Conservation (phyloP, 2,113 vertebrate species). For the Cynopterus brachyotis region DNA sequence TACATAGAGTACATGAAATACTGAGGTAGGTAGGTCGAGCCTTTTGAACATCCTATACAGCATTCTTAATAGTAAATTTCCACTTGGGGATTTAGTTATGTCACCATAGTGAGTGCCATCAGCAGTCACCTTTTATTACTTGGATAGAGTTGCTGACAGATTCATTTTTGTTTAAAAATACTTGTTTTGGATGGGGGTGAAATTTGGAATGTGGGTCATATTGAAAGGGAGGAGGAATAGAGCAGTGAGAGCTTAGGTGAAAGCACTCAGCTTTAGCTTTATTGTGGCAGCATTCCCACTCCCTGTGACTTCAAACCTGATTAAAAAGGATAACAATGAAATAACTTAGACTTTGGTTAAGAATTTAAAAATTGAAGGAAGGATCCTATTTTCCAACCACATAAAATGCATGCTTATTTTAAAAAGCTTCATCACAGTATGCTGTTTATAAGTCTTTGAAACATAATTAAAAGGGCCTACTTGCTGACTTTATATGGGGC, state of each 20-base stretch:
- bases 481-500: neutral
- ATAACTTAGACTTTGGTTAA: neutral
- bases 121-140: neutral
- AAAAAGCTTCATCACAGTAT: neutral
- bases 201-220: neutral
- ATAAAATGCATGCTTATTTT: neutral
- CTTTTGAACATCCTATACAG: neutral
- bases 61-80: neutral
- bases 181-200: neutral
- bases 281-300: neutral
- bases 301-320: neutral
- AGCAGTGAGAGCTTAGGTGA: neutral
- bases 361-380: neutral
- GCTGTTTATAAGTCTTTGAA: neutral
- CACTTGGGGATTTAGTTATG: neutral
- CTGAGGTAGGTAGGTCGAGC: neutral
- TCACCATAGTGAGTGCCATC: neutral
- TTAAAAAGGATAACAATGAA: neutral
- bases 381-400: neutral
- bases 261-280: neutral
- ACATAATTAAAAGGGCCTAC: neutral
- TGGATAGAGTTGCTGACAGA: constrained; percentile 16
- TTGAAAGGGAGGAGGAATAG: neutral
- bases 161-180: constrained; percentile 1
- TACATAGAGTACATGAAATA: neutral